phyloP scores from a whole-genome alignment of 2,113 vertebrate species.

The Grus americana region DNA sequence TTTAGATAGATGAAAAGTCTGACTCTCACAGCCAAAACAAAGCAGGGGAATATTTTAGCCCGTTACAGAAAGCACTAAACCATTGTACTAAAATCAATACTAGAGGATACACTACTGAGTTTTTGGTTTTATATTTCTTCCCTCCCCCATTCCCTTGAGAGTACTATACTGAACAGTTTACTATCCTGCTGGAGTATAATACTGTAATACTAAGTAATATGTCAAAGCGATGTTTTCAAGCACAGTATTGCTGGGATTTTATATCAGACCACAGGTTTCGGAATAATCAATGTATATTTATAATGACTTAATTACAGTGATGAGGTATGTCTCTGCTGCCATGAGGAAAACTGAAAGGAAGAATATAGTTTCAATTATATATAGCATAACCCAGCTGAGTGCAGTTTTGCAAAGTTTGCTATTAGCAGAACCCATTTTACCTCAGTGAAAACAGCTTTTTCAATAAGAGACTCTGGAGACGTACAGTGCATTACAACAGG shows the following conservation, averaged over 20 bases:
- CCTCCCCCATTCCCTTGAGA: neutral
- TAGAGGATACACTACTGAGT: neutral
- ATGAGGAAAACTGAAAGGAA: conserved; percentile 1
- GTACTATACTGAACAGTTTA: neutral
- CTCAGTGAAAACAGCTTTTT: neutral
- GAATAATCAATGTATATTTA: conserved; percentile 54
- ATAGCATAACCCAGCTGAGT: neutral
- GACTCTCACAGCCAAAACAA: neutral
- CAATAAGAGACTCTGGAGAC: neutral
- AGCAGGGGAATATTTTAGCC: neutral
- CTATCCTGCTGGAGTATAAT: neutral
- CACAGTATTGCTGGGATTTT: neutral
- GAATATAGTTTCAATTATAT: conserved; percentile 9
- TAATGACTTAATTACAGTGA: conserved; percentile 55
- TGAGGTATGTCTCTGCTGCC: conserved; percentile 15
- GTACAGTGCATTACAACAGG: neutral
- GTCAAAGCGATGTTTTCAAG: neutral
- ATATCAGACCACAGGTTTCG: conserved; percentile 26
- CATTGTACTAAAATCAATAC: conserved; percentile 44
- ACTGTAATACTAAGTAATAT: neutral
- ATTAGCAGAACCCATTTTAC: conserved; percentile 7
- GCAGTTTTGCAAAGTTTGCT: conserved; percentile 1
- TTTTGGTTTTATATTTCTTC: neutral
- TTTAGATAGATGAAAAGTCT: neutral
- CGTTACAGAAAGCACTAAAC: conserved; percentile 11